Base-by-base conservation (phyloP, 2,113 vertebrate species). In the Morone chrysops region DNA sequence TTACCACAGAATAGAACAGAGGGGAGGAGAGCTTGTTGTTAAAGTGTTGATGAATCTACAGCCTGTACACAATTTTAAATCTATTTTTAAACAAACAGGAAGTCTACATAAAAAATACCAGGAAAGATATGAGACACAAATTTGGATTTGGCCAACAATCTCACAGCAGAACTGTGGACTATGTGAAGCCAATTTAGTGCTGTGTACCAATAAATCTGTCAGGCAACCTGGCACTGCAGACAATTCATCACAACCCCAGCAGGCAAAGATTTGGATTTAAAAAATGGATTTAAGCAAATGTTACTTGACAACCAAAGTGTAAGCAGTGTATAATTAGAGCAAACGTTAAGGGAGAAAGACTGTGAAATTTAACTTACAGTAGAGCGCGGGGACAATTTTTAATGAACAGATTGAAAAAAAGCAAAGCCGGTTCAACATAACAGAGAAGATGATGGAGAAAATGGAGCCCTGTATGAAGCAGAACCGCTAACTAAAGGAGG, bases 171-270 rank as follows among this genome's bases (percentile, higher is more conserved):
- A 38, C 51, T 67, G 72, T 75, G 38, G 22, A 61, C 36, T 41
- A 77, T 12, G 38, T 17, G 56, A 84, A 75, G 72, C 31, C 50
- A 75, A 59, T 80, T 86, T 65, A 45, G 47, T 66, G 66, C 59
- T 38, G 40, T 31, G 59, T 22, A 81, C 51, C 50, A 60, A 70
- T 85, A 78, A 65, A 85, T 84, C 72, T 82, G 81, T 76, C 51
- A 70, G 38, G 40, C 50, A 80, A 82, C 36, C 68, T 76, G 77
- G 47, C 66, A 67, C 11, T 45, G 11, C 62, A 43, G 61, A 61
- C 45, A 25, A 38, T 70, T 20, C 31, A 81, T 73, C 81, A 77
- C 78, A 79, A 36, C 22, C 56, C 6, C 74, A 59, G 68, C 71
- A 74, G 78, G 65, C 22, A 53, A 43, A 43, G 56, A 79, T 45